Evolutionary conservation across 2,888 invertebrate genomes (phyloP).

Genomic region (Tyria jacobaeae): DNA sequence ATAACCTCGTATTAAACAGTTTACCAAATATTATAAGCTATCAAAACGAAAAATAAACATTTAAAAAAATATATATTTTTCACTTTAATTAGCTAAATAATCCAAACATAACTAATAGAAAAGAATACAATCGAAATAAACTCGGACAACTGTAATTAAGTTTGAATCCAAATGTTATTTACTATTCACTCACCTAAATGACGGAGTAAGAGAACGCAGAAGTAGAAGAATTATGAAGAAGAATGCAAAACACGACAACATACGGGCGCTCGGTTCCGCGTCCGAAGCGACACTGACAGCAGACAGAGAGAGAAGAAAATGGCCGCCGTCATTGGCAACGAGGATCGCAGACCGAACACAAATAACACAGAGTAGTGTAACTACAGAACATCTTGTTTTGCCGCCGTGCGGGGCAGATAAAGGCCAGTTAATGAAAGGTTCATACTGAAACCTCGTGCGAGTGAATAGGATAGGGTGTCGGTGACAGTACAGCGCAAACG

Average conservation of each 20-base stretch:
- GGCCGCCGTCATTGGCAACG: conserved; percentile 71
- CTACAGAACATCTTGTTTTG: conserved; percentile 51
- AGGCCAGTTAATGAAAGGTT: conserved; percentile 50
- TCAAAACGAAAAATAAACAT: neutral
- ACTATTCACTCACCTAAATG: conserved; percentile 47
- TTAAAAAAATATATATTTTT: neutral
- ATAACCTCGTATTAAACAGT: neutral
- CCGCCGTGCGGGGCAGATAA: conserved; percentile 30
- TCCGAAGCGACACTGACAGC: conserved; percentile 72
- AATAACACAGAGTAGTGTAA: conserved; percentile 53
- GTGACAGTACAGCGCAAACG: conserved; percentile 22
- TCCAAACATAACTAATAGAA: neutral
- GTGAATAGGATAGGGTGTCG: conserved; percentile 47
- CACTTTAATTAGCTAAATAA: neutral
- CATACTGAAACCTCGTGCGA: conserved; percentile 26
- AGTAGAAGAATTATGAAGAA: conserved; percentile 74
- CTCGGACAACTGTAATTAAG: neutral
- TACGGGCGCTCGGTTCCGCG: conserved; percentile 67
- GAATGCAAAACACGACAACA: conserved; percentile 59
- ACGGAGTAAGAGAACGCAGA: conserved; percentile 63
- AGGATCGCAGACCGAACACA: conserved; percentile 58
- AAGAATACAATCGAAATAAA: conserved; percentile 3
- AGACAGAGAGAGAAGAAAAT: conserved; percentile 84
- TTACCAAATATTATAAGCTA: neutral
- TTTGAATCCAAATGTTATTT: conserved; percentile 27